A percentile compares a stretch with the other conserved stretches of the same genome.
Evolutionary conservation across 2,888 invertebrate genomes (phyloP).

Genomic region (Pseudolycoriella hygida): DNA sequence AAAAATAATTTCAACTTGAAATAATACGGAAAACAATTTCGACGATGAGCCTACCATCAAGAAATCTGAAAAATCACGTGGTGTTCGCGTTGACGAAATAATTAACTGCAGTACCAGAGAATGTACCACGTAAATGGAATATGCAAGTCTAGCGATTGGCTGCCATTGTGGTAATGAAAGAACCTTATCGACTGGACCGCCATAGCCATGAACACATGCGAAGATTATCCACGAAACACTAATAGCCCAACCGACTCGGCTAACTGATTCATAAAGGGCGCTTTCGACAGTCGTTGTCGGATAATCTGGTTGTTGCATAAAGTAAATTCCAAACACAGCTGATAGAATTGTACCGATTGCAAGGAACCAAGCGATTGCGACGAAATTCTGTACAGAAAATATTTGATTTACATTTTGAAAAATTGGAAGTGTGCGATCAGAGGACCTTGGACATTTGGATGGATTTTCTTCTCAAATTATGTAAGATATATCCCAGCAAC

Average conservation of each 20-base stretch:
- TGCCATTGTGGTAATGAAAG: slow-evolving; percentile 21
- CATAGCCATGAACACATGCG: slow-evolving; percentile 20
- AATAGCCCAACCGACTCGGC: slow-evolving; percentile 19
- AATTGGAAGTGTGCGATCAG: too few species aligned
- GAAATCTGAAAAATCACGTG: slow-evolving; percentile 17
- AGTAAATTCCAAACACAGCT: slow-evolving; percentile 23
- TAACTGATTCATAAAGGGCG: slow-evolving; percentile 18
- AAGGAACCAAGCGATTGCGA: slow-evolving; percentile 19
- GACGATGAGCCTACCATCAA: slow-evolving; percentile 16
- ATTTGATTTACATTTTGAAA: too few species aligned
- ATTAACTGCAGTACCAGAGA: slow-evolving; percentile 14
- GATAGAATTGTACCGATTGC: slow-evolving; percentile 20
- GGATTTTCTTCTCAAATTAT: slow-evolving; percentile 20
- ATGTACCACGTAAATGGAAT: slow-evolving; percentile 19
- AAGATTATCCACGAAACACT: slow-evolving; percentile 21
- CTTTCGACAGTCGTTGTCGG: slow-evolving; percentile 19
- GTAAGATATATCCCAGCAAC: slow-evolving; percentile 26
- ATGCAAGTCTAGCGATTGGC: slow-evolving; percentile 19
- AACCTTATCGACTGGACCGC: slow-evolving; percentile 18
- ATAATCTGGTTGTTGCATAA: slow-evolving; percentile 19
- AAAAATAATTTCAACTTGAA: slow-evolving; percentile 1
- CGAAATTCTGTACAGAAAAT: background rate
- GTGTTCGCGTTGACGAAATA: slow-evolving; percentile 11
- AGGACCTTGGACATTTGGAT: slow-evolving; percentile 18
- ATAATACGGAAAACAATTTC: background rate